These are phyloP conservation scores for Otis tarda DNA, from an alignment of 2,113 vertebrate species.

Conservation along the genomic window DNA sequence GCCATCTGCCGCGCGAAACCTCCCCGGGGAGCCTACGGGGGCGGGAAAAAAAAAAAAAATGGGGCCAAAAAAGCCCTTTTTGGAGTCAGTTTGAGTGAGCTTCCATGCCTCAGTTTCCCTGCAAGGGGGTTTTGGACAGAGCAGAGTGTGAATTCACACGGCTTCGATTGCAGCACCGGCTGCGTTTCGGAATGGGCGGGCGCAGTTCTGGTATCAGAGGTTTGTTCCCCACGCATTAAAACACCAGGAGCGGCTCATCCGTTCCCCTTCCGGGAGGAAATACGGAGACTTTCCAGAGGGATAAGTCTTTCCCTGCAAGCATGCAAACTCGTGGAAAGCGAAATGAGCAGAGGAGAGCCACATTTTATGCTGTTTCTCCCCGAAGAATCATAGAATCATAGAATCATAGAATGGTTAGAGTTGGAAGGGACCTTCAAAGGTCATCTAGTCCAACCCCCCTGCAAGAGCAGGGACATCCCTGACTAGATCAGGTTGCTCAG, in stretches of 20 bases:
- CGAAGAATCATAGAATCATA: no score
- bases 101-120: neutral
- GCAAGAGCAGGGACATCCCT: no score
- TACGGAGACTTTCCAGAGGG: neutral
- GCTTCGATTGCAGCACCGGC: neutral
- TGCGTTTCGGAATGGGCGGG: fast-evolving
- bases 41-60: fast-evolving
- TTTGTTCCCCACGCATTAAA: fast-evolving
- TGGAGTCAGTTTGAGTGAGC: neutral
- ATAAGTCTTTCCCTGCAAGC: neutral
- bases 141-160: fast-evolving
- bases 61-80: neutral
- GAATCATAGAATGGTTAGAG: no score
- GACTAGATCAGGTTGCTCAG: no score
- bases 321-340: neutral
- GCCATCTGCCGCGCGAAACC: slow-evolving; percentile 44
- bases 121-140: fast-evolving
- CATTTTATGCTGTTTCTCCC: neutral
- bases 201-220: fast-evolving
- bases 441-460: no score
- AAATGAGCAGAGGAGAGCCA: neutral
- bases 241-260: fast-evolving
- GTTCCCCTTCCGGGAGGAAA: neutral
- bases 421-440: no score
- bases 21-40: neutral